These are phyloP conservation scores for Aegithalos caudatus DNA, from an alignment of 2,113 vertebrate species.

Conservation along the genomic window DNA sequence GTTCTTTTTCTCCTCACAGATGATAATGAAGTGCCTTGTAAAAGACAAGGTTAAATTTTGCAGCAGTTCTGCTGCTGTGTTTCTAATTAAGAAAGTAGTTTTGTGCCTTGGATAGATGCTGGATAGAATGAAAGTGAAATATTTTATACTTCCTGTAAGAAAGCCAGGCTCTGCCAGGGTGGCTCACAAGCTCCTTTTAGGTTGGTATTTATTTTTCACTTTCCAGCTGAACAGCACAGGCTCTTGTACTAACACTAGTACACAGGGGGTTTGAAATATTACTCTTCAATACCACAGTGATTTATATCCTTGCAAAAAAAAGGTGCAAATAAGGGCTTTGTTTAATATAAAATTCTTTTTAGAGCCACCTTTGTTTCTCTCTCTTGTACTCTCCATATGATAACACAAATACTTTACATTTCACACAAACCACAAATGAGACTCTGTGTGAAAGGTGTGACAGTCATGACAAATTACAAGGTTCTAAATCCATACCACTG, in stretches of 20 bases:
- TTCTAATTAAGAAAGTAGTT: not conserved
- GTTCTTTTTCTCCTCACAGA: not conserved
- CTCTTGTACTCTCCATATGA: not conserved
- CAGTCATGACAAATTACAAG: not conserved
- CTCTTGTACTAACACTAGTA: not conserved
- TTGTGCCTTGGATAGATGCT: not conserved
- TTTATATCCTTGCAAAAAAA: not conserved
- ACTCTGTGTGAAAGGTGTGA: not conserved
- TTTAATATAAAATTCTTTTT: not conserved
- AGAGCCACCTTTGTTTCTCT: not conserved
- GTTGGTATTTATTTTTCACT: not conserved
- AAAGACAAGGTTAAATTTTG: not conserved
- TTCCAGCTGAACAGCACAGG: not conserved
- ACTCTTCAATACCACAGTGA: not conserved
- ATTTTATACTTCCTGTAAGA: not conserved
- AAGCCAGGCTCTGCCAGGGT: not conserved
- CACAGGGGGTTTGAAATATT: not conserved
- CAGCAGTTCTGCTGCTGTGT: not conserved
- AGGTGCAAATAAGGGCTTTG: not conserved
- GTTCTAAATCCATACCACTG: rapidly evolving
- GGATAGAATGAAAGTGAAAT: not conserved
- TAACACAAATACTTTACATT: not conserved
- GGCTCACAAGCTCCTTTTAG: not conserved
- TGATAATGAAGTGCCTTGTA: not conserved
- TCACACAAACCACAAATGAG: not conserved